Evolutionary conservation across 2,797 vertebrate genomes (phyloP).

Genomic region (Hydrolagus colliei): DNA sequence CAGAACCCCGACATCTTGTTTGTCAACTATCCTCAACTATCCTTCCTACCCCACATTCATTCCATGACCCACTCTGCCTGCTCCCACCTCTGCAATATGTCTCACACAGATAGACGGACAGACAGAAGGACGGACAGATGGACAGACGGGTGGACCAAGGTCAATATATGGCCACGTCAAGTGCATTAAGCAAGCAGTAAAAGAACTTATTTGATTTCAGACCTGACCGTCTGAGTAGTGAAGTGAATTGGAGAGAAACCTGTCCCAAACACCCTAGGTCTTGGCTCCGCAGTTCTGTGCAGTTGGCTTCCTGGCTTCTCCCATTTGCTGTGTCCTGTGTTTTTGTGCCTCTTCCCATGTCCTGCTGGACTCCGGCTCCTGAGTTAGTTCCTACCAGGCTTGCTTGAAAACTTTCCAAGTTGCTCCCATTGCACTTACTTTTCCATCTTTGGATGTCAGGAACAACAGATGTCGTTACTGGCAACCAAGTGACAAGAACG

Average conservation of each 20-base stretch:
- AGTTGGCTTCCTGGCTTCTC: not conserved
- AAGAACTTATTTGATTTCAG: not conserved
- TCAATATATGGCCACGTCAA: not conserved
- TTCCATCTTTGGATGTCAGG: not conserved
- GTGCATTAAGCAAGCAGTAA: slow-evolving; percentile 5
- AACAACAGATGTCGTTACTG: not conserved
- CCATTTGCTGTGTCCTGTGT: too few species aligned
- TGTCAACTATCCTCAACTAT: too few species aligned
- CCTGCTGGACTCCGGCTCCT: not conserved
- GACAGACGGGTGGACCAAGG: too few species aligned
- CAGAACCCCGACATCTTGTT: too few species aligned
- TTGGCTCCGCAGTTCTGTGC: not conserved
- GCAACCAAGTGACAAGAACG: not conserved
- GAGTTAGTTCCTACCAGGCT: not conserved
- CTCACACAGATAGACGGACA: too few species aligned
- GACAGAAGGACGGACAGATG: too few species aligned
- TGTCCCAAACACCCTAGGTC: not conserved
- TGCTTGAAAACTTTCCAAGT: not conserved
- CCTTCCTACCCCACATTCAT: too few species aligned
- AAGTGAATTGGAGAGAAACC: not conserved
- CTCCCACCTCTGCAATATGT: too few species aligned
- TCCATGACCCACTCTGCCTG: too few species aligned
- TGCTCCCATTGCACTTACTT: not conserved
- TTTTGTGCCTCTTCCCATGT: not conserved
- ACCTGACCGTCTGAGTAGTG: not conserved